Base-by-base conservation (phyloP, 1,140 invertebrate species). In the Pseudomyrmex sp. region DNA sequence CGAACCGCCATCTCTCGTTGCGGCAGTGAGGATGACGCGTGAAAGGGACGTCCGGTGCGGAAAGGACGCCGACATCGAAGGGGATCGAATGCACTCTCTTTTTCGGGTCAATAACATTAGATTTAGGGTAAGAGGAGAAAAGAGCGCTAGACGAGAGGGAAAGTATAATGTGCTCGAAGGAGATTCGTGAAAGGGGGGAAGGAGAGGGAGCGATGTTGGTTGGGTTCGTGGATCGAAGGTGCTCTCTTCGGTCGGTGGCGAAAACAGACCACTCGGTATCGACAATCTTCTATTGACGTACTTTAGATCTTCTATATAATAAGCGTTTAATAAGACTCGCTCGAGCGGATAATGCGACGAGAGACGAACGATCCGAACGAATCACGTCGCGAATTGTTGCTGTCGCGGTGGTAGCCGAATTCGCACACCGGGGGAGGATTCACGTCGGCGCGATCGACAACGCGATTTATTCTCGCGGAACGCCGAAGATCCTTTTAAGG, bases 281-380 rank as follows among this genome's bases (percentile, higher is more conserved):
- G 92, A 93, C 92, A 93, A 93, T 93, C 92, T 91, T 90, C 84
- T 89, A 90, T 88, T 89, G 85, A 90, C 88, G 75, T 92, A 92
- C 86, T 92, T 87, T 89, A 91, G 87, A 91, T 91, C 90, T 90
- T 80, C 85, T 88, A 80, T 72, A 58, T 73, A 61, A 83, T 90
- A 90, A 92, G 88, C 83, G 83, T 90, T 92, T 89, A 86, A 85
- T 85, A 52, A 54, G 77, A 70, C 82, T 88, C 74, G 50, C 69
- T 88, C 84, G 76, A 70, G 44, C 65, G 75, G 70, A 74, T 35
- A 35, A 26, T 63, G 69, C 76, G 79, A 88, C 74, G 75, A 61
- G 58, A 62, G 52, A 56, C 58, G 54, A 56, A 73, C n/a, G 56
- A 26, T 75, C 66, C 66, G 52, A 72, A 72, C 65, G 74, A 84